These are phyloP conservation scores for Pelecanus crispus DNA, from an alignment of 2,113 vertebrate species.

Conservation along the genomic window DNA sequence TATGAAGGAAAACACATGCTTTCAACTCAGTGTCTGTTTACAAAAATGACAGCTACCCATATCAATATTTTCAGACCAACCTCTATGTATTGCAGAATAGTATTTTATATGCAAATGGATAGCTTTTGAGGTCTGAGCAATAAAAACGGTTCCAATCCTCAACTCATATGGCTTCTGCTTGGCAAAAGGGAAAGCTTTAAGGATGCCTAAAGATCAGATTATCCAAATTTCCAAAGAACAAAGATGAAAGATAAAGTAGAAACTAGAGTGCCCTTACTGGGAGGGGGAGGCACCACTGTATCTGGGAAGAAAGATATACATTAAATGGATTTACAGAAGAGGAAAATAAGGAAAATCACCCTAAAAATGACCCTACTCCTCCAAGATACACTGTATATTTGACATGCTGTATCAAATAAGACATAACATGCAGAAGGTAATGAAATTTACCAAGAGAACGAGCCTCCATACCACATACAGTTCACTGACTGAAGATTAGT, in stretches of 20 bases:
- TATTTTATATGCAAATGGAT: neutral
- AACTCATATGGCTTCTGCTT: neutral
- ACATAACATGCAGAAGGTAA: neutral
- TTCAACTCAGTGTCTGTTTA: neutral
- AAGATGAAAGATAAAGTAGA: neutral
- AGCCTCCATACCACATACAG: neutral
- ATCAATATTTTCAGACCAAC: neutral
- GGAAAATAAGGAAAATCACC: neutral
- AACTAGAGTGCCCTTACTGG: neutral
- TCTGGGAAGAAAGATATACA: neutral
- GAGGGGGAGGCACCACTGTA: neutral
- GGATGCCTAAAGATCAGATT: neutral
- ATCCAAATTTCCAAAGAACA: neutral
- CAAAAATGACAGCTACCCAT: neutral
- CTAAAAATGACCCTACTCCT: neutral
- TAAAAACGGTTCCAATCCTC: neutral
- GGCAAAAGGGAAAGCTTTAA: neutral
- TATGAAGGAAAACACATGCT: neutral
- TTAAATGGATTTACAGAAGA: neutral
- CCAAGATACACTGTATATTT: neutral
- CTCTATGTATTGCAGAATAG: neutral
- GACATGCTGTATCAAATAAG: neutral
- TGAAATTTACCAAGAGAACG: neutral
- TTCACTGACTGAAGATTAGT: neutral
- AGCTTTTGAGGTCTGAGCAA: neutral